Evolutionary conservation across 2,113 vertebrate species (phyloP), one percentile per base, ranked within the genome.

Genomic region (Pelobates fuscus): DNA sequence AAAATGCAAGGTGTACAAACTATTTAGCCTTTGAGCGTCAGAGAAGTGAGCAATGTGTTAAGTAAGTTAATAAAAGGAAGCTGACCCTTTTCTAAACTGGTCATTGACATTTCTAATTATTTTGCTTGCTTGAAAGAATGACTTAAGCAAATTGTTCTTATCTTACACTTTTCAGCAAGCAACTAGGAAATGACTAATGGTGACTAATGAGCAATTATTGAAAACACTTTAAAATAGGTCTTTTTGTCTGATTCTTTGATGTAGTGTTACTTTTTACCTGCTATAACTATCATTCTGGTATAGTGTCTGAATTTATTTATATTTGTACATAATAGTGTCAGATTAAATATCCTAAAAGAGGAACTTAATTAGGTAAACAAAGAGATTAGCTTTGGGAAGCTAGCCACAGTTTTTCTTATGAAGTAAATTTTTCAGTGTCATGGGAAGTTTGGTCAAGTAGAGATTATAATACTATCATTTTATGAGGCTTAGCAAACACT

Each of bases 341-440:
- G 44, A 21, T 64, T n/a, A n/a, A n/a, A 64, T 63, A 65, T 24
- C 60, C 10, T 25, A n/a, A n/a, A n/a, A n/a, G n/a, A n/a, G n/a
- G n/a, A n/a, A n/a, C n/a, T 74, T 55, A 57, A 55, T 74, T 44
- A 74, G 61, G 24, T 74, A 74, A 74, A 66, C 71, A 66, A 20
- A 66, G 49, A 14, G 23, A 65, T 66, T 41, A 23, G 71, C 29
- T 27, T 32, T 46, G 24, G 29, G 52, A 74, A 55, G 57, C 62
- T 55, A 74, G 30, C 30, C 49, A 44, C 23, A 57, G 61, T 74
- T 74, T 74, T 58, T n/a, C n/a, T n/a, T n/a, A n/a, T n/a, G n/a
- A n/a, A n/a, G n/a, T n/a, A n/a, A n/a, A n/a, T n/a, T 49, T 49
- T 66, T 66, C n/a, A 65, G 26, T 55, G 49, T 27, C 65, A 55